These are phyloP conservation scores for Athripsodes cinereus DNA, from an alignment of 2,888 invertebrate species.

Conservation along the genomic window DNA sequence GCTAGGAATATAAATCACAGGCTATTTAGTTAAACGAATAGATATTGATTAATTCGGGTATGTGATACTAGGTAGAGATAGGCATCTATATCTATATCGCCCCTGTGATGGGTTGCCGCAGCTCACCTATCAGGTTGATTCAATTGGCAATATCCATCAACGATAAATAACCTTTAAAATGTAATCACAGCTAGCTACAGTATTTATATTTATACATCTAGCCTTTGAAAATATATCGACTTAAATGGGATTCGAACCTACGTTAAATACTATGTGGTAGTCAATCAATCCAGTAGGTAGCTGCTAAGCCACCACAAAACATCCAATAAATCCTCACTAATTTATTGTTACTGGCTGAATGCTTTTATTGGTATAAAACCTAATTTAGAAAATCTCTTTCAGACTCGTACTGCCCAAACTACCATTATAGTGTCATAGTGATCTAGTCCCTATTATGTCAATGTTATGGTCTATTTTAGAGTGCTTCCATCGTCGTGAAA, in stretches of 20 bases:
- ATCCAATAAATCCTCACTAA: slow-evolving; percentile 25
- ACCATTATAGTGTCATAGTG: not conserved
- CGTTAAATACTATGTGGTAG: slow-evolving; percentile 22
- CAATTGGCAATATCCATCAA: slow-evolving; percentile 8
- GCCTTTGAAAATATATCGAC: slow-evolving; percentile 1
- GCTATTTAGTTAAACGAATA: no score
- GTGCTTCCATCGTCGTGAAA: not conserved
- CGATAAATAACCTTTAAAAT: slow-evolving; percentile 9
- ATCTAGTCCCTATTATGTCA: not conserved
- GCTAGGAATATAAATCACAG: no score
- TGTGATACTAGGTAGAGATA: no score
- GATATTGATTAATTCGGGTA: no score
- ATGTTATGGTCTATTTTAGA: not conserved
- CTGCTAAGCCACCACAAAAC: slow-evolving; percentile 11
- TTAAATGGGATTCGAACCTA: slow-evolving; percentile 23
- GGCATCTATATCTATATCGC: no score
- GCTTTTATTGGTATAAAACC: slow-evolving; percentile 26
- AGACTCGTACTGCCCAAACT: not conserved
- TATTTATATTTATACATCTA: not conserved
- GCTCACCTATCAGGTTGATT: not conserved
- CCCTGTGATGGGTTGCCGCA: not conserved
- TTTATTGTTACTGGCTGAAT: slow-evolving; percentile 23
- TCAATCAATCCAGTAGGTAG: slow-evolving; percentile 23
- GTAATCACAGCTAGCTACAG: slow-evolving; percentile 4
- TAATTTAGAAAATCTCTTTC: slow-evolving; percentile 18